phyloP scores from a whole-genome alignment of 64 coral and sea anemone genomes.

The Acropora tenuis region DNA sequence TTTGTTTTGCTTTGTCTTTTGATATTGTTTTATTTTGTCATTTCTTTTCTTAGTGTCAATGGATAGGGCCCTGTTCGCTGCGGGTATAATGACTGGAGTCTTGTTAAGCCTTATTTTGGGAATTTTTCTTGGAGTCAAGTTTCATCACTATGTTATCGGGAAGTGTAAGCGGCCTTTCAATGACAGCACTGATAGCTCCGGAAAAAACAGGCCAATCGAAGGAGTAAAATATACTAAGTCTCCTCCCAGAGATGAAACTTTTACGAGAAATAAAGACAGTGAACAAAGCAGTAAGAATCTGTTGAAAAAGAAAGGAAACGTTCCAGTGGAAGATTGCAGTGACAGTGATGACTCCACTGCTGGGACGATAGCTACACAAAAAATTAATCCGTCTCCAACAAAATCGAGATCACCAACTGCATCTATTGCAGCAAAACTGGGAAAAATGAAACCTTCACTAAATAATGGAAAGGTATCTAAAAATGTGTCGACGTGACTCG shows the following conservation, averaged over 20 bases:
- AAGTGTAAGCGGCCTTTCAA: not conserved
- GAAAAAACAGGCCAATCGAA: conserved; percentile 19
- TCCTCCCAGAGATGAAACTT: conserved; percentile 41
- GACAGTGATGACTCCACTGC: conserved; percentile 52
- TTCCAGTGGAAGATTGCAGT: not conserved
- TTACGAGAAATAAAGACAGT: conserved; percentile 2
- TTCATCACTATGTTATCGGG: conserved; percentile 25
- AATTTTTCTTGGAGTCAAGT: conserved; percentile 55
- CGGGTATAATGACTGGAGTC: conserved; percentile 48
- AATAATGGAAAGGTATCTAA: not conserved
- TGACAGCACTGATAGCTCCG: not conserved
- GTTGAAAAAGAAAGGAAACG: conserved; percentile 6
- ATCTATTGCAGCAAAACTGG: not conserved
- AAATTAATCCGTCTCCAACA: not conserved
- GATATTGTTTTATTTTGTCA: not conserved
- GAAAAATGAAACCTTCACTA: not conserved
- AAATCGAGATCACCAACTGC: not conserved
- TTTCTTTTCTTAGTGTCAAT: not conserved
- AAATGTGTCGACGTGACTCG: not conserved
- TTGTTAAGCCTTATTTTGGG: conserved; percentile 67
- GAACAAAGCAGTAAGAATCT: not conserved
- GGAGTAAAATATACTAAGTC: conserved; percentile 57
- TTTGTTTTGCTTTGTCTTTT: too few relatives aligned
- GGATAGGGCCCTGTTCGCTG: conserved; percentile 47
- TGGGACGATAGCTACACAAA: conserved; percentile 4